phyloP scores from a whole-genome alignment of 2,797 vertebrate genomes.

The Platyrinchus mystaceus region DNA sequence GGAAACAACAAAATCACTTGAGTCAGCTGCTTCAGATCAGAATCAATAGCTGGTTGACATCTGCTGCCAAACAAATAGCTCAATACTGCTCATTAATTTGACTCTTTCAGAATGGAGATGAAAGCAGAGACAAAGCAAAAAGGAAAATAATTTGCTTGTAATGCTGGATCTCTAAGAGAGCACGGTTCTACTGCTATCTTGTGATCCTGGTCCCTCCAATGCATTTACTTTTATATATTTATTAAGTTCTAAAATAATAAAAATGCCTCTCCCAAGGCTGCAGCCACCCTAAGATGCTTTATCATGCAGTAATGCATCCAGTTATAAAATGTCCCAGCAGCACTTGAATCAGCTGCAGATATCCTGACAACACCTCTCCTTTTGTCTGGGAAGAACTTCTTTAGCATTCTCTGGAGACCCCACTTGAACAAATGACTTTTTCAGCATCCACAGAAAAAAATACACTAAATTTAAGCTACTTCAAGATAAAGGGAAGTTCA shows the following conservation, averaged over 20 bases:
- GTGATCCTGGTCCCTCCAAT: neutral
- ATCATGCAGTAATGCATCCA: neutral
- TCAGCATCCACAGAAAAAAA: neutral
- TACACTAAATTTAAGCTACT: neutral
- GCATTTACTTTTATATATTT: neutral
- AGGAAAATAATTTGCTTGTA: constrained; percentile 10
- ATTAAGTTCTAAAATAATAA: neutral
- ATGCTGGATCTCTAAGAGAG: neutral
- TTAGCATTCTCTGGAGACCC: neutral
- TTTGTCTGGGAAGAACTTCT: neutral
- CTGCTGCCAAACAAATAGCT: constrained; percentile 52
- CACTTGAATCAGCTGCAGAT: neutral
- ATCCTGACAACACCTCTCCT: neutral
- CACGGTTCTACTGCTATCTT: neutral
- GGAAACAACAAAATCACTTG: constrained; percentile 15
- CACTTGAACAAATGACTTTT: neutral
- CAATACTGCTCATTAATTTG: constrained; percentile 44
- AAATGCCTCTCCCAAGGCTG: neutral
- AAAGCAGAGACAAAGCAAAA: constrained; percentile 37
- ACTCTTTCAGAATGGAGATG: constrained; percentile 19
- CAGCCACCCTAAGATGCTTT: neutral
- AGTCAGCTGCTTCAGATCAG: constrained; percentile 35
- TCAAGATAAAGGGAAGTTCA: neutral
- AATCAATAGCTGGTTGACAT: constrained; percentile 59
- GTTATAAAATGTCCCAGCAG: neutral